phyloP scores from a whole-genome alignment of 2,888 invertebrate genomes.

The Nemotelus pantherinus region DNA sequence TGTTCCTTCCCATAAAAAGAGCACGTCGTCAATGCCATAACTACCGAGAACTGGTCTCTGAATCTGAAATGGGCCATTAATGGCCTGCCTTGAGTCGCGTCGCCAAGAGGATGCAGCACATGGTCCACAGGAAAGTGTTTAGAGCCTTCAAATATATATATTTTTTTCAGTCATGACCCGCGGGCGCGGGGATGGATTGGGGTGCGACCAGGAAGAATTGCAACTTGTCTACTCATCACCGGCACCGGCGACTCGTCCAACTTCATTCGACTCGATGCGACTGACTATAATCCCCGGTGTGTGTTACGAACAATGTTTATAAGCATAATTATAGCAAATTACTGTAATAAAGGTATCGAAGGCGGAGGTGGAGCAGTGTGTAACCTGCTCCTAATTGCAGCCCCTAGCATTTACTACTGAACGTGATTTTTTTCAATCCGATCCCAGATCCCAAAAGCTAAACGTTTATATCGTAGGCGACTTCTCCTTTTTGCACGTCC shows the following conservation, averaged over 20 bases:
- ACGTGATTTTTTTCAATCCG: conserved; percentile 25
- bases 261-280: no score
- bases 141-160: no score
- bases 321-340: conserved; percentile 45
- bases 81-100: not conserved
- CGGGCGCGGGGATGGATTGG: not conserved
- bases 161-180: not conserved
- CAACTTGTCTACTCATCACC: not conserved
- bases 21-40: not conserved
- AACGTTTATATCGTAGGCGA: conserved; percentile 3
- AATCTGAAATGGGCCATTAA: not conserved
- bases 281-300: not conserved
- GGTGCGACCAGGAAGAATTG: not conserved
- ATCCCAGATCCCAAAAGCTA: conserved; percentile 6
- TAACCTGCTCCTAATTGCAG: conserved; percentile 41
- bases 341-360: conserved; percentile 42
- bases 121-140: no score
- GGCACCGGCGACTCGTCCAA: no score
- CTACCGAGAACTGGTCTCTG: conserved; percentile 18
- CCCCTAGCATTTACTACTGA: conserved; percentile 43
- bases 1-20: conserved; percentile 16
- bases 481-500: not conserved
- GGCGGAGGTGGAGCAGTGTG: conserved; percentile 43
- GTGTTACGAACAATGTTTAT: conserved; percentile 39
- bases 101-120: no score